Conservation (phyloP, 2,797 vertebrate species). For the Megaceryle alcyon region DNA sequence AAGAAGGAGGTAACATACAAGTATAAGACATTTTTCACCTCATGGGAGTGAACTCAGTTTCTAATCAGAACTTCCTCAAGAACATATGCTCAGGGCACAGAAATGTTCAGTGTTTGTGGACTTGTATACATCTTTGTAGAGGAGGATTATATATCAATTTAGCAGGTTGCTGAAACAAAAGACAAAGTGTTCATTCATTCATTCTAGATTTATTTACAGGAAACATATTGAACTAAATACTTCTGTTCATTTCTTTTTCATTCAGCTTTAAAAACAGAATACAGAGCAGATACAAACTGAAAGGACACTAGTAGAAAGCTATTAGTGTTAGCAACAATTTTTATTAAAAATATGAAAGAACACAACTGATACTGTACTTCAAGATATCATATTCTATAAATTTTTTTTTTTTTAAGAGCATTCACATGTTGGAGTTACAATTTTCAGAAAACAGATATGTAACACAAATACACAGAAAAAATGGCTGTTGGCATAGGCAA, state of each 20-base stretch:
- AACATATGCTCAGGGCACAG: not conserved
- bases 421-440: not conserved
- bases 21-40: not conserved
- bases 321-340: not conserved
- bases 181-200: not conserved
- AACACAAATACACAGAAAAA: not conserved
- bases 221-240: not conserved
- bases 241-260: not conserved
- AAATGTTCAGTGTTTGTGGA: not conserved
- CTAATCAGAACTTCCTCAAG: not conserved
- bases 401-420: not conserved
- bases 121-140: not conserved
- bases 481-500: not conserved
- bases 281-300: not conserved
- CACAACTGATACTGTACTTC: not conserved
- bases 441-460: not conserved
- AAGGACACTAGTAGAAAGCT: not conserved
- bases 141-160: not conserved
- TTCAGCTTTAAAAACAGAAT: not conserved
- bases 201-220: not conserved
- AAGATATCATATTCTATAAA: not conserved
- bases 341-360: not conserved
- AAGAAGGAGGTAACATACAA: not conserved
- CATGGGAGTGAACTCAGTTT: not conserved
- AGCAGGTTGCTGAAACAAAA: not conserved